Percentiles rank a stretch among this genome's conserved stretches.
phyloP scores from a whole-genome alignment of 2,888 invertebrate species.

The Harmothoe impar region DNA sequence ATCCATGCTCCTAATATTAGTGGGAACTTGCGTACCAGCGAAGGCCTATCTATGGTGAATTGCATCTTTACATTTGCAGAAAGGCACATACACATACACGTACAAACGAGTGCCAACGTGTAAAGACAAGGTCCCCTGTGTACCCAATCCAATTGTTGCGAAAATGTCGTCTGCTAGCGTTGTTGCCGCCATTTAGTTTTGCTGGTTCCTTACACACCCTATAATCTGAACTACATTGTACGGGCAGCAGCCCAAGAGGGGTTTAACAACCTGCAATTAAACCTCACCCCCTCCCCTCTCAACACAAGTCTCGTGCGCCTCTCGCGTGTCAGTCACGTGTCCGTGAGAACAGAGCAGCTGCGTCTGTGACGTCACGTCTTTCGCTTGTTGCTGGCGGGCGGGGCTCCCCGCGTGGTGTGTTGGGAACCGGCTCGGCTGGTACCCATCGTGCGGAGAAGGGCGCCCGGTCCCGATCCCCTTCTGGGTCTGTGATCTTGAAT shows the following conservation, averaged over 20 bases:
- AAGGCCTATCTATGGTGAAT: no score
- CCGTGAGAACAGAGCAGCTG: constrained; percentile 51
- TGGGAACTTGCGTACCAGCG: no score
- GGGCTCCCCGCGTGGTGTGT: constrained; percentile 34
- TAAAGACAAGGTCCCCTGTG: no score
- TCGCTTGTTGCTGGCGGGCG: constrained; percentile 49
- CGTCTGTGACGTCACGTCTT: constrained; percentile 31
- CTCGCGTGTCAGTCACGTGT: constrained; percentile 54
- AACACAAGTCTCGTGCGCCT: not conserved
- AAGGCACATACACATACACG: no score
- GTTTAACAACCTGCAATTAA: constrained; percentile 20
- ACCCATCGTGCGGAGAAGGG: not conserved
- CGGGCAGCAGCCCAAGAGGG: not conserved
- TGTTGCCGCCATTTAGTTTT: not conserved
- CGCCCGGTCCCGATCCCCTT: not conserved
- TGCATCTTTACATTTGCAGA: no score
- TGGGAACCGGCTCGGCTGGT: constrained; percentile 18
- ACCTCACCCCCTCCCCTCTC: not conserved
- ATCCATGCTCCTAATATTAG: no score
- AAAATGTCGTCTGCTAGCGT: constrained; percentile 41
- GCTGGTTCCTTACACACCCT: not conserved
- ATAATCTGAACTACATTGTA: no score
- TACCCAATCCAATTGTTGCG: no score
- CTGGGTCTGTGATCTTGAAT: not conserved
- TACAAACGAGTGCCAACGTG: no score